Evolutionary conservation across 1,140 invertebrate genomes (phyloP), one percentile per base, ranked within the genome.

Genomic region (Papilio helenus): DNA sequence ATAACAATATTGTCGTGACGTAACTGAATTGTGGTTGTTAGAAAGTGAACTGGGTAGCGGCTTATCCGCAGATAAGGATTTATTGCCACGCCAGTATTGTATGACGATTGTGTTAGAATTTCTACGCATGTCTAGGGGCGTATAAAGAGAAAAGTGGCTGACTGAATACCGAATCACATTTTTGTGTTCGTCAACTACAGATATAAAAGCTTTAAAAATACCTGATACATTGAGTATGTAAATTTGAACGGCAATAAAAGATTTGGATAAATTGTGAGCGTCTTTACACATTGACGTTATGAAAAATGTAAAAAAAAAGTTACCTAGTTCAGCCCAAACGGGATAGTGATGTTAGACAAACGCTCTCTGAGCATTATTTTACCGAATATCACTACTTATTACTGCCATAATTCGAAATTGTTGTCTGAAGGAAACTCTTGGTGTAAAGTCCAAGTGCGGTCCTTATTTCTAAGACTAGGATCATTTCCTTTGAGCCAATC

Each of bases 21-120:
- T 72, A 79, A 82, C 42, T 20, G 42, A 46, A 49, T 46, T 26
- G 42, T 79, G 49, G 72, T 81, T 80, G 72, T 73, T 65, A 80
- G 77, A 72, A 81, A 76, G 81, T 80, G 81, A 83, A 81, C 72
- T 74, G 72, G 72, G 76, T 80, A 80, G 79, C 76, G 73, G 82
- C 84, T 82, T 83, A 82, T 85, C 80, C 80, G 65, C 12, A 83
- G 84, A 85, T 85, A 83, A 83, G 80, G 72, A 80, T 83, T 85
- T 83, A 85, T 81, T 76, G 79, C 78, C 34, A 39, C 74, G 61
- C 51, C 78, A 61, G 73, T 79, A 80, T 68, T 81, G 79, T 81
- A 79, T 80, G 77, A 46, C 72, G 26, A 77, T 79, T 76, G 76
- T 49, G 71, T 82, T 79, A 79, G 81, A 74, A 79, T 82, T 82